Base-by-base conservation (phyloP, 2,888 invertebrate genomes). In the Cerastis rubricosa region DNA sequence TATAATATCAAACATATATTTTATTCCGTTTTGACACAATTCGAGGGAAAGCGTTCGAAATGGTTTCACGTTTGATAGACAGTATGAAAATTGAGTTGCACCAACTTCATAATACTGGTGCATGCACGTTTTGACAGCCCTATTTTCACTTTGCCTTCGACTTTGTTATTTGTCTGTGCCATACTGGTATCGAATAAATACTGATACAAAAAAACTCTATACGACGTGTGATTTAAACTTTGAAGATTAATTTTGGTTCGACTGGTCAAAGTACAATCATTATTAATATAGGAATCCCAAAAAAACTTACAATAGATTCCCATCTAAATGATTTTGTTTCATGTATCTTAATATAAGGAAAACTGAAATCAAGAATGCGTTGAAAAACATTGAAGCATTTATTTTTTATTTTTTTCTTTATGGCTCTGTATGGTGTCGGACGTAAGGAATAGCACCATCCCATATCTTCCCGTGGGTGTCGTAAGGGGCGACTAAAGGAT, bases 21-120 rank as follows among this genome's bases (percentile, higher is more conserved):
- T 76, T 71, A 78, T 80, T 74, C 43, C 43, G 54, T 12, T 65
- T 49, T 61, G 68, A 78, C 74, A 78, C 35, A 65, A 78, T 43
- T 67, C n/a, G 11, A 51, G 66, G 57, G 51, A 71, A 71, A 81
- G 40, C 65, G 51, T 76, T 78, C 67, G n/a, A 77, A 86, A 80
- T 70, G 69, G 84, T 76, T 81, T 71, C 76, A 59, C 74, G 76
- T 79, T 85, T 87, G 88, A 86, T 85, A 81, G 88, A 87, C 88
- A 80, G 86, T 69, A 59, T 43, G 86, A 81, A 88, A 88, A 88
- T 88, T 84, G 87, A 88, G 88, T 88, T 88, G 68, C 66, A 78
- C 71, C 80, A 86, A 87, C 81, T 86, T 83, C 63, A 77, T 74
- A 81, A 78, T 70, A 77, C 71, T 70, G 64, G 73, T 76, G 67